Conservation (phyloP, 2,113 vertebrate genomes). For the Puffinus mauretanicus region DNA sequence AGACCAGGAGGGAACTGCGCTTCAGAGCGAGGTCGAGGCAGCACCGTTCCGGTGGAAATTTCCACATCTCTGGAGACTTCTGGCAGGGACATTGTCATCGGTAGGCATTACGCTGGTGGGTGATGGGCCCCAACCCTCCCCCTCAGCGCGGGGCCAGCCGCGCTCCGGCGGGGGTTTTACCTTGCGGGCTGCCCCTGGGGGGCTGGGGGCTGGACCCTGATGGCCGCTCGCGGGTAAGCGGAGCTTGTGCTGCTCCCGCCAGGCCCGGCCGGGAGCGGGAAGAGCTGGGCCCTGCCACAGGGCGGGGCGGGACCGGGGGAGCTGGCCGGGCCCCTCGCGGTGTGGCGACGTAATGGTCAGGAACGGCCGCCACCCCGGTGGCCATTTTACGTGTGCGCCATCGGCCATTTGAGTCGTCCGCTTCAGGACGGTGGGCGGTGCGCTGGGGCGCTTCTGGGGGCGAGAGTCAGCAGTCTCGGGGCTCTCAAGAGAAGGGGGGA, state of each 20-base stretch:
- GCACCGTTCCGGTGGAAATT: neutral
- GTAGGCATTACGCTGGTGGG: accelerated
- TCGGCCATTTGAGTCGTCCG: accelerated
- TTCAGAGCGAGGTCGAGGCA: neutral
- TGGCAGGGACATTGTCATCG: neutral
- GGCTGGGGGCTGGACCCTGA: no score
- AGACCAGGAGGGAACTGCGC: neutral
- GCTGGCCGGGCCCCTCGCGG: neutral
- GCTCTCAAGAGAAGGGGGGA: no score
- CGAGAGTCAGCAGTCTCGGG: accelerated
- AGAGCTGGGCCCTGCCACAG: neutral
- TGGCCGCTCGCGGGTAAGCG: neutral
- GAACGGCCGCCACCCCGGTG: accelerated
- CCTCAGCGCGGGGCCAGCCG: accelerated
- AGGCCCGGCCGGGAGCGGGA: neutral
- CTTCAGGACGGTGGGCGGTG: neutral
- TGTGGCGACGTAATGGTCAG: accelerated
- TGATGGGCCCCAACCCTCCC: no score
- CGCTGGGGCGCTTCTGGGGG: accelerated
- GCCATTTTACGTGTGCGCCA: accelerated
- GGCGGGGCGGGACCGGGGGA: neutral
- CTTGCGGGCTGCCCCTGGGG: no score
- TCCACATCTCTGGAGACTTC: neutral
- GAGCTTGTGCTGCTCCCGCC: neutral
- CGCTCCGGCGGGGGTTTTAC: neutral